Conservation (phyloP, 2,113 vertebrate genomes). For the Megaceryle maxima region DNA sequence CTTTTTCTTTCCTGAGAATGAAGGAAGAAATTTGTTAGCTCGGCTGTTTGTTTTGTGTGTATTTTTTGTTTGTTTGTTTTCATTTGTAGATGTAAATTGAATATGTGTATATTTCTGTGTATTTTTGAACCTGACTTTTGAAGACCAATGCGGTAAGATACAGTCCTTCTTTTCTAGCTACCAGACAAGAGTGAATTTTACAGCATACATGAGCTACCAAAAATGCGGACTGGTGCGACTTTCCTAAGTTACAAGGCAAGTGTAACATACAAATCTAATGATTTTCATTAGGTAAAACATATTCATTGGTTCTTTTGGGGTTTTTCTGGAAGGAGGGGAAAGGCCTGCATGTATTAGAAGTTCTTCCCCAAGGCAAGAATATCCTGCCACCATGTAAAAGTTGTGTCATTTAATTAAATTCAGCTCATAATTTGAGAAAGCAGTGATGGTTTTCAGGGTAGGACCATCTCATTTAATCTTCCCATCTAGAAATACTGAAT, state of each 20-base stretch:
- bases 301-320: background rate
- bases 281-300: background rate
- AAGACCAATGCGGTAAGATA: background rate
- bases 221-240: background rate
- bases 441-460: background rate
- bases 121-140: background rate
- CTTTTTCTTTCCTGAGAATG: background rate
- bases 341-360: background rate
- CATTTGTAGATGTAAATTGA: background rate
- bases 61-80: background rate
- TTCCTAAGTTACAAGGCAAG: background rate
- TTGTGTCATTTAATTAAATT: background rate
- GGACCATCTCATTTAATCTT: background rate
- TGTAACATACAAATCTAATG: background rate
- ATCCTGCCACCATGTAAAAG: background rate
- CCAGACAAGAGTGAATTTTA: background rate
- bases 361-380: background rate
- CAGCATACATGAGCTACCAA: background rate
- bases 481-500: background rate
- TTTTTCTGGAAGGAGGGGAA: background rate
- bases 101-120: background rate
- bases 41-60: background rate
- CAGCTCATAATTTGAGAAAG: background rate
- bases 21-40: background rate
- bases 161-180: background rate